Percentiles rank a stretch among this genome's conserved stretches.
These are phyloP conservation scores for Agapornis roseicollis DNA, from an alignment of 2,113 vertebrate species.

Conservation along the genomic window DNA sequence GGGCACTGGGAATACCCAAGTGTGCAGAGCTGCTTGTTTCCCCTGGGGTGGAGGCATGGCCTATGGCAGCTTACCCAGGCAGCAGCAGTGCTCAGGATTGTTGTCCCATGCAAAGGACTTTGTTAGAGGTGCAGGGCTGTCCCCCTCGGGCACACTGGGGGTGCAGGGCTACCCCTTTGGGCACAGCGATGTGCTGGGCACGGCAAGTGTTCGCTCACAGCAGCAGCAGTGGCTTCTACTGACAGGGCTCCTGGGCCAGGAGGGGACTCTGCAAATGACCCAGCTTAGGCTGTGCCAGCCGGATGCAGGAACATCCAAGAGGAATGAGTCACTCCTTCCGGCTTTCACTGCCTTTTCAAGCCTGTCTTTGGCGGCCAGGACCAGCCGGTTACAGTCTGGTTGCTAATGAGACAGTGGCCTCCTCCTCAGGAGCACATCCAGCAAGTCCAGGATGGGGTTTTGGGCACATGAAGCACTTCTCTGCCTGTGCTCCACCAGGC, in stretches of 20 bases:
- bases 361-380: neutral
- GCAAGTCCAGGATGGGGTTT: neutral
- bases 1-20: neutral
- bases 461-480: neutral
- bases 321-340: slow-evolving; percentile 32
- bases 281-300: neutral
- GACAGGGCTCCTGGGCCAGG: neutral
- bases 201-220: neutral
- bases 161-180: neutral
- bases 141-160: neutral
- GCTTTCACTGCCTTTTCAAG: slow-evolving; percentile 49
- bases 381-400: neutral
- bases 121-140: neutral
- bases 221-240: neutral
- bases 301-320: slow-evolving; percentile 4
- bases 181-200: neutral
- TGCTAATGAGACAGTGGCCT: neutral
- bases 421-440: neutral
- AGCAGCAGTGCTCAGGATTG: neutral
- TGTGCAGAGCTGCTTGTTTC: neutral
- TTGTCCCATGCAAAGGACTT: neutral
- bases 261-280: neutral
- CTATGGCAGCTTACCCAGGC: neutral
- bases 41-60: neutral
- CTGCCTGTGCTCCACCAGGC: neutral